Conservation (phyloP, 1,140 invertebrate species). For the Mesaphorura yosii region DNA sequence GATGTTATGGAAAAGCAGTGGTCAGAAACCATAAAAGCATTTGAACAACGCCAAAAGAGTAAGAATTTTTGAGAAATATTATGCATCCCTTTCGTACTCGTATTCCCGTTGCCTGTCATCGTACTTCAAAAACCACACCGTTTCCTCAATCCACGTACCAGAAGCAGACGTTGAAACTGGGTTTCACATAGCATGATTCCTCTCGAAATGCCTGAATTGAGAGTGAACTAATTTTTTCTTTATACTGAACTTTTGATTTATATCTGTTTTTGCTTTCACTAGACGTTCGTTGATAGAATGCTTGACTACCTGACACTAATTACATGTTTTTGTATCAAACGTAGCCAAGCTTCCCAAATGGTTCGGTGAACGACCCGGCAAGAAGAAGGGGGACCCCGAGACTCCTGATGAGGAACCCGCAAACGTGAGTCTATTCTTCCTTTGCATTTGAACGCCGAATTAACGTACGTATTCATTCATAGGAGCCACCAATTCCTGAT, state of each 20-base stretch:
- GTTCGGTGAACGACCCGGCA: slow-evolving; percentile 85
- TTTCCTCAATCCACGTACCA: no score
- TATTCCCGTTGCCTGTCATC: no score
- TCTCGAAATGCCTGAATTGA: no score
- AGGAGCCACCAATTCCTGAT: slow-evolving; percentile 11
- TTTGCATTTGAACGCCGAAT: not conserved
- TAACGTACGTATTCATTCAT: not conserved
- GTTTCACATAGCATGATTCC: no score
- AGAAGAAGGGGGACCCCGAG: slow-evolving; percentile 73
- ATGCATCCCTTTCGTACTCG: not conserved
- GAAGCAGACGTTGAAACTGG: no score
- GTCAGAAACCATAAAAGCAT: slow-evolving; percentile 71
- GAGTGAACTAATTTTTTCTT: not conserved
- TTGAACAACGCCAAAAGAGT: slow-evolving; percentile 77
- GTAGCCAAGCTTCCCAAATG: slow-evolving; percentile 80
- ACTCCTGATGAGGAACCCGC: slow-evolving; percentile 69
- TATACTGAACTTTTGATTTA: not conserved
- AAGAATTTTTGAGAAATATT: slow-evolving; percentile 38
- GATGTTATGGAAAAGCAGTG: slow-evolving; percentile 71
- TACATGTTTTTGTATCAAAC: not conserved
- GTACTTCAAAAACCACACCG: no score
- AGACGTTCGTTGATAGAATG: not conserved
- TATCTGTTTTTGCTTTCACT: no score
- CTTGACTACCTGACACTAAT: not conserved
- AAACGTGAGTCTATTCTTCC: slow-evolving; percentile 41